Percentiles rank a stretch among this genome's conserved stretches.
Conservation (phyloP, 2,888 invertebrate genomes). For the Ethmia dodecea region DNA sequence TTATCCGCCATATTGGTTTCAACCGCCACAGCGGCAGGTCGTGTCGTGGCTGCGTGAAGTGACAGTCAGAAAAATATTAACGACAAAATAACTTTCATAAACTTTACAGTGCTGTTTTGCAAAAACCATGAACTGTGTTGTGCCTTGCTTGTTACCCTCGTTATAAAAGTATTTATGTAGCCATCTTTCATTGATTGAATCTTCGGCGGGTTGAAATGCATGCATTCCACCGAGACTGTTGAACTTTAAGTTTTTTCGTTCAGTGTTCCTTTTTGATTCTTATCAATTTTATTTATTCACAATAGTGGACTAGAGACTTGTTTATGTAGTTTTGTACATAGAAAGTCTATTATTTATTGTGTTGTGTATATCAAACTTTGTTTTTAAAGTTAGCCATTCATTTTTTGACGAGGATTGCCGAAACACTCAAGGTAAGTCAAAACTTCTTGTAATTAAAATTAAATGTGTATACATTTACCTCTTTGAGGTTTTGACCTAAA, state of each 20-base stretch:
- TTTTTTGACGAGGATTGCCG: constrained; percentile 56
- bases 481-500: constrained; percentile 8
- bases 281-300: constrained; percentile 47
- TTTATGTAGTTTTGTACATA: constrained; percentile 24
- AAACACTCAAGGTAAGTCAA: constrained; percentile 61
- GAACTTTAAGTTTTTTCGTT: constrained; percentile 62
- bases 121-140: constrained; percentile 39
- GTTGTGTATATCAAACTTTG: constrained; percentile 33
- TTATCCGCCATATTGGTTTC: constrained; percentile 62
- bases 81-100: constrained; percentile 54
- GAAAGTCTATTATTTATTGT: constrained; percentile 30
- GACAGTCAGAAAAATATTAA: constrained; percentile 53
- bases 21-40: constrained; percentile 36
- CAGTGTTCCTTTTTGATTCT: constrained; percentile 60
- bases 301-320: constrained; percentile 34
- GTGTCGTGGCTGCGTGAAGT: constrained; percentile 46
- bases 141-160: constrained; percentile 27
- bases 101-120: constrained; percentile 34
- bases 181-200: constrained; percentile 31
- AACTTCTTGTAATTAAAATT: background rate
- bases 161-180: background rate
- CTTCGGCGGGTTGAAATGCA: constrained; percentile 59
- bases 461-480: too few relatives aligned
- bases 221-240: constrained; percentile 72
- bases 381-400: constrained; percentile 41